These are phyloP conservation scores for Megamerina dolium DNA, from an alignment of 2,888 invertebrate genomes.

Conservation along the genomic window DNA sequence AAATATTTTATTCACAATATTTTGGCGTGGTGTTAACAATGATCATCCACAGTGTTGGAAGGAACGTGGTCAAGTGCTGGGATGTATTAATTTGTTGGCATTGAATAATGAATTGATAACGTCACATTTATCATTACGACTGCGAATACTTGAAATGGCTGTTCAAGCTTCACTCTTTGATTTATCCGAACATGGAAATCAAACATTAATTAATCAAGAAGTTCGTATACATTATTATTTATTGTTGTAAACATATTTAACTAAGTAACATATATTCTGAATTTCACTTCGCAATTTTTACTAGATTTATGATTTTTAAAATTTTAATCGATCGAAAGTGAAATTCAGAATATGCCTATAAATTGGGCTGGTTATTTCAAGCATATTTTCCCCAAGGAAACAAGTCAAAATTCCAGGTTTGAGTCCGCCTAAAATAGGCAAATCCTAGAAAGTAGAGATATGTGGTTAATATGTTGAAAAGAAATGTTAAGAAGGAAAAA, in stretches of 20 bases:
- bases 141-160: conserved; percentile 56
- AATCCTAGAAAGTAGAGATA: too few species aligned
- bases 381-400: too few species aligned
- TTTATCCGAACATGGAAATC: conserved; percentile 52
- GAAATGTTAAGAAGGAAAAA: too few species aligned
- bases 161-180: conserved; percentile 56
- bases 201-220: conserved; percentile 49
- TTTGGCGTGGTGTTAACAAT: conserved; percentile 58
- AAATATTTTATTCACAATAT: conserved; percentile 54
- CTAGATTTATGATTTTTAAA: background rate
- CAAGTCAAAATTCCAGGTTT: too few species aligned
- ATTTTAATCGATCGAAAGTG: too few species aligned
- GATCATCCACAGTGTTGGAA: conserved; percentile 55
- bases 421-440: too few species aligned
- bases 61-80: conserved; percentile 57
- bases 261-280: too few species aligned
- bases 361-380: too few species aligned
- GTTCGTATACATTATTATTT: conserved; percentile 18
- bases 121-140: conserved; percentile 53
- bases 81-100: conserved; percentile 55
- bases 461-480: too few species aligned
- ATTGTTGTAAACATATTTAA: background rate
- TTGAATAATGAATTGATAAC: conserved; percentile 55
- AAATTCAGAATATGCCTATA: too few species aligned
- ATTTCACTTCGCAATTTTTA: background rate